phyloP scores from a whole-genome alignment of 1,140 invertebrate species.

The Leptinotarsa undecemlineata region DNA sequence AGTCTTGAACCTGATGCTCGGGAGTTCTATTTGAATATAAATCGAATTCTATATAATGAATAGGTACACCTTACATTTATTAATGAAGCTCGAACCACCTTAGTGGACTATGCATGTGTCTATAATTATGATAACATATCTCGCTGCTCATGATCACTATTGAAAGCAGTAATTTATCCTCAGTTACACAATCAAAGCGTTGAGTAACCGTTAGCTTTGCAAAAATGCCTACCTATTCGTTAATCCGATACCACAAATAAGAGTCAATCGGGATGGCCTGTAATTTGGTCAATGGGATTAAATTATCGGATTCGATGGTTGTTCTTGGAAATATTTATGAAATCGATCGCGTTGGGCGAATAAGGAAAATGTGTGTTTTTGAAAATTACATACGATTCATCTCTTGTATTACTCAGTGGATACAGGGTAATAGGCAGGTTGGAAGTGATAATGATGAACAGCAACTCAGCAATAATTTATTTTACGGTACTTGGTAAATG shows the following conservation, averaged over 20 bases:
- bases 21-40: neutral
- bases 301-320: too few species aligned
- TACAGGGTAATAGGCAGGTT: too few species aligned
- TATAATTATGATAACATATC: neutral
- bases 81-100: slow-evolving; percentile 1
- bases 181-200: neutral
- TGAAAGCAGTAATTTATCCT: slow-evolving; percentile 1
- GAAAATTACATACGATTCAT: too few species aligned
- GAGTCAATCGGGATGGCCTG: neutral
- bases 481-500: too few species aligned
- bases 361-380: too few species aligned
- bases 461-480: too few species aligned
- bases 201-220: neutral
- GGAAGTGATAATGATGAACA: too few species aligned
- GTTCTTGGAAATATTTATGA: too few species aligned
- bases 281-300: neutral
- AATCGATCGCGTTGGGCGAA: too few species aligned
- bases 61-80: neutral
- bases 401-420: too few species aligned
- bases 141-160: neutral
- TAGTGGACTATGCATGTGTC: neutral
- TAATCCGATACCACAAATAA: neutral
- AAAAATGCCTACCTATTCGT: neutral
- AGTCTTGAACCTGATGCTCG: neutral
- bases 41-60: neutral